Evolutionary conservation across 1,140 invertebrate genomes (phyloP).

Genomic region (Mactra quadrangularis): DNA sequence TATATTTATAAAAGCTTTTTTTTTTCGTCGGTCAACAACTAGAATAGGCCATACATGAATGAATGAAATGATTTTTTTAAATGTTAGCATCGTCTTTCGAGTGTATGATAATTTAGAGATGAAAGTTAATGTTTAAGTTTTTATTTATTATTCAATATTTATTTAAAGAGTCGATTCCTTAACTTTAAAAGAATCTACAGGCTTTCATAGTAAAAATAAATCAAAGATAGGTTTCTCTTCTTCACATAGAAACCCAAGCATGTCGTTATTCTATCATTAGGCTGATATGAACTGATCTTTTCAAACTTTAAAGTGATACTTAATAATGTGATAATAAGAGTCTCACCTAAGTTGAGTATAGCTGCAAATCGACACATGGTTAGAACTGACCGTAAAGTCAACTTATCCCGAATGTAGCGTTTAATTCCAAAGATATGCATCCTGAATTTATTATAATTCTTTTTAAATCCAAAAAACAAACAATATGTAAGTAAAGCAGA

Average conservation of each 20-base stretch:
- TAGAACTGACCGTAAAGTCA: conserved; percentile 26
- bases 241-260: conserved; percentile 17
- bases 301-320: conserved; percentile 31
- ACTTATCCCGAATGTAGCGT: background rate
- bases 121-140: no score
- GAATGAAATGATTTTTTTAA: no score
- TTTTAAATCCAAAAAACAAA: background rate
- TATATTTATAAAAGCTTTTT: no score
- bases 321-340: conserved; percentile 43
- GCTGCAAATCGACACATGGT: conserved; percentile 14
- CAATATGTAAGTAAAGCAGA: no score
- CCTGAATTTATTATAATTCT: background rate
- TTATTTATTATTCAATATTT: no score
- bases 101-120: no score
- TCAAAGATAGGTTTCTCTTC: conserved; percentile 4
- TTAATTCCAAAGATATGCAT: background rate
- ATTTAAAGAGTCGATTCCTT: no score
- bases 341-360: conserved; percentile 36
- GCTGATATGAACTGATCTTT: conserved; percentile 11
- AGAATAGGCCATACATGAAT: no score
- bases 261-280: conserved; percentile 17
- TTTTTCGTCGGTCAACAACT: no score
- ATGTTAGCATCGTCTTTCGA: no score
- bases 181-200: no score
- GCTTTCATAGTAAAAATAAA: no score